Evolutionary conservation across 2,113 vertebrate species (phyloP), one percentile per base, ranked within the genome.

Genomic region (Lophura nycthemera): DNA sequence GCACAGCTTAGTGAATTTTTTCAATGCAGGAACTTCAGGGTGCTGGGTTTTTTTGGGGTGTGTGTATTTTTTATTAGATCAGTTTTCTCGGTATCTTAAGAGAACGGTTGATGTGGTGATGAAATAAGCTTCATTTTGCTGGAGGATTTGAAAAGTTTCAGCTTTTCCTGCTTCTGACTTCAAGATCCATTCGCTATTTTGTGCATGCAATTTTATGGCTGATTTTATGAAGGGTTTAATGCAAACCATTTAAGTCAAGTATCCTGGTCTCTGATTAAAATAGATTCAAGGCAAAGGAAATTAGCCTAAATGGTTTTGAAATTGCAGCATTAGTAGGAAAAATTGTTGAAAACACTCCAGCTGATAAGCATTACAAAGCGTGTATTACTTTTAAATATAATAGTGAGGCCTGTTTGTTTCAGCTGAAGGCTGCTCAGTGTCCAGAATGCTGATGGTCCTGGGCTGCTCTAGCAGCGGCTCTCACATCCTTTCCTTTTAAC

Each of bases 241-340:
- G 91, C 92, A 97, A 96, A 97, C 96, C 96, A 93, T 96, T 97
- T 97, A 97, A 95, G 91, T 95, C 91, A 90, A 97, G 93, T 97
- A 84, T 96, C 86, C 91, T 97, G 93, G 96, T 95, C 96, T 94
- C 97, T 97, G 97, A 97, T 97, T 97, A 97, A 97, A 98, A 96
- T 88, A 97, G 95, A 97, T 97, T 92, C 81, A 75, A 97, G 96
- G 95, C 92, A 95, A 93, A 96, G 95, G 96, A 97, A 97, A 98
- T 97, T 95, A 97, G 95, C 95, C 96, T 96, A 97, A 98, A 98
- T 97, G 96, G 96, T 83, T 97, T 97, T 96, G 86, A 97, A 97
- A 98, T 97, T 96, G 94, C 74, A 13, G 91, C 94, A 96, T 97
- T 97, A 97, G 96, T 87, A 22, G 64, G 74, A 81, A 96, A 92